Conservation (phyloP, 2,113 vertebrate species). For the Callorhinus ursinus region DNA sequence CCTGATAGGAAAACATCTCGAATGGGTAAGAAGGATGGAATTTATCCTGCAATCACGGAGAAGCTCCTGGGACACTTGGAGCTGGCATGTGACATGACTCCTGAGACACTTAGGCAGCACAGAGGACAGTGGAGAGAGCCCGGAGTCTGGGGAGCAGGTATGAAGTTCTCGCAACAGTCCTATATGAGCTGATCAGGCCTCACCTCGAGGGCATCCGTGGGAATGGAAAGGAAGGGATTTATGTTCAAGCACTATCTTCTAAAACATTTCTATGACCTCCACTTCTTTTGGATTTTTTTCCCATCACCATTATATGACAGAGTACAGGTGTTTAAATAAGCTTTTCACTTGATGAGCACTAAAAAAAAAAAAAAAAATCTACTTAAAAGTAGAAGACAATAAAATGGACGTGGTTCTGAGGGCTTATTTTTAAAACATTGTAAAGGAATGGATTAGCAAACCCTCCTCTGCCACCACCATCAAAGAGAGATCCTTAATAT, state of each 20-base stretch:
- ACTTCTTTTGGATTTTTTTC: not conserved
- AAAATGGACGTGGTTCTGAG: not conserved
- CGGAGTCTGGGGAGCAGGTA: not conserved
- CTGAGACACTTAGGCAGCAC: not conserved
- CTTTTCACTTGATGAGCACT: not conserved
- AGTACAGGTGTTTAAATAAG: not conserved
- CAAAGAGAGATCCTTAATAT: not conserved
- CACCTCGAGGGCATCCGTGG: too few relatives aligned
- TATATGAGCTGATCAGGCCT: not conserved
- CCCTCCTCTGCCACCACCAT: not conserved
- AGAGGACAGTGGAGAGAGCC: not conserved
- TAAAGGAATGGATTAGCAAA: not conserved
- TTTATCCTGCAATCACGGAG: not conserved
- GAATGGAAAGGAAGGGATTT: not conserved
- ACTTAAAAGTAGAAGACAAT: slow-evolving; percentile 18
- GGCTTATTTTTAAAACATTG: slow-evolving; percentile 1
- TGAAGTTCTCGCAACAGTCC: too few relatives aligned
- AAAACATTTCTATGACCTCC: not conserved
- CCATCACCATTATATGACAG: not conserved
- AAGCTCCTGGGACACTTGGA: not conserved
- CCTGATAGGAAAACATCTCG: not conserved
- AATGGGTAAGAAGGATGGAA: not conserved
- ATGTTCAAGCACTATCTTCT: not conserved
- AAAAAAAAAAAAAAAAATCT: not conserved
- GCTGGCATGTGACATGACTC: not conserved